Conservation (phyloP, 2,888 invertebrate species). For the Platerodrilus igneus region DNA sequence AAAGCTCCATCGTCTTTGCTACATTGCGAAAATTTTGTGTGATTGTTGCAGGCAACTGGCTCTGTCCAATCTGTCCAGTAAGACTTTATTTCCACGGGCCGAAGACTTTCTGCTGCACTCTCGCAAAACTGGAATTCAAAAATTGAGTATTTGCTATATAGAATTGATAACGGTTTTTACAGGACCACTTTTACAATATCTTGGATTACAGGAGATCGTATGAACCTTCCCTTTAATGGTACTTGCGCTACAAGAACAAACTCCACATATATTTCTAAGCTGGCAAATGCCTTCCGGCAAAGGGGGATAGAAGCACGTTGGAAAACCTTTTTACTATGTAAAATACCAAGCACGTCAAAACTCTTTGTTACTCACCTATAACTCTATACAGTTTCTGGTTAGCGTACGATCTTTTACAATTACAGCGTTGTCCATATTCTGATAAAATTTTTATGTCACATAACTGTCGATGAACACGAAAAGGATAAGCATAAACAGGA, state of each 20-base stretch:
- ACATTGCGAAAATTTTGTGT: constrained; percentile 12
- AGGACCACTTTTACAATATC: constrained; percentile 42
- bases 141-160: constrained; percentile 2
- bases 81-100: constrained; percentile 37
- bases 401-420: constrained; percentile 36
- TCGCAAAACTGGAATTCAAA: constrained; percentile 43
- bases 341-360: not conserved
- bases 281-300: constrained; percentile 44
- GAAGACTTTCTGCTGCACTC: constrained; percentile 36
- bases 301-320: constrained; percentile 46
- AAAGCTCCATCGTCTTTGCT: constrained; percentile 35
- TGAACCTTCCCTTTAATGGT: constrained; percentile 40
- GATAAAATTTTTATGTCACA: constrained; percentile 46
- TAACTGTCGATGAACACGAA: constrained; percentile 46
- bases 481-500: constrained; percentile 34
- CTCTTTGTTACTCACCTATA: constrained; percentile 34
- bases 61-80: constrained; percentile 44
- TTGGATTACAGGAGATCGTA: constrained; percentile 41
- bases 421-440: constrained; percentile 33
- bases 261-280: constrained; percentile 45
- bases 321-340: constrained; percentile 41
- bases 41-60: constrained; percentile 32
- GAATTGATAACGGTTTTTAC: constrained; percentile 34
- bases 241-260: constrained; percentile 37
- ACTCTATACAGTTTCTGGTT: constrained; percentile 41